Evolutionary conservation across 92 coral and sea anemone species (phyloP).

Genomic region (Epizoanthus stellaris): DNA sequence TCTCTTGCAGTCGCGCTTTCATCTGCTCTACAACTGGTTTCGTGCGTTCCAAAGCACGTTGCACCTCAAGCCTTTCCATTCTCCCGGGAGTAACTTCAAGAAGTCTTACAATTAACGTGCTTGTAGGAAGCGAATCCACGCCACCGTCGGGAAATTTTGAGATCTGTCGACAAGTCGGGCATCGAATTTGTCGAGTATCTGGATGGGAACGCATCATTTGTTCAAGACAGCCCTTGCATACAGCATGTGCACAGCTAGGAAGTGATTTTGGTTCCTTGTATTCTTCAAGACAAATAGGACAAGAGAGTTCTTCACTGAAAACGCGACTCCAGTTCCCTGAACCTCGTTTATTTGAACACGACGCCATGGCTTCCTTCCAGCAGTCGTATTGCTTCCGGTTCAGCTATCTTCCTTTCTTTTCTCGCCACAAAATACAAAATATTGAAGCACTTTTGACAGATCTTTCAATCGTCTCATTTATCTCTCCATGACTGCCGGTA

Average conservation of each 20-base stretch:
- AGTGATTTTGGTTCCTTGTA: conserved; percentile 85
- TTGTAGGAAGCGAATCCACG: conserved; percentile 71
- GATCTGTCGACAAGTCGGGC: conserved; percentile 80
- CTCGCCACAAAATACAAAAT: background rate
- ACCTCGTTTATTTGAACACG: conserved; percentile 1
- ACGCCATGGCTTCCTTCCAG: conserved; percentile 25
- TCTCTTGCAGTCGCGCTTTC: conserved; percentile 54
- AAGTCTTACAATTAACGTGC: conserved; percentile 71
- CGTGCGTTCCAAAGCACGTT: conserved; percentile 78
- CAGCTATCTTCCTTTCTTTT: background rate
- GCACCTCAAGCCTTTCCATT: conserved; percentile 71
- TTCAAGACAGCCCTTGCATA: conserved; percentile 82
- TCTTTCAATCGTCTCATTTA: background rate
- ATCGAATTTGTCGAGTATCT: conserved; percentile 53
- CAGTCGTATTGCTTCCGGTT: background rate
- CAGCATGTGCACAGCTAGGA: conserved; percentile 83
- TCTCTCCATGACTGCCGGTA: background rate
- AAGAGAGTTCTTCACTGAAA: conserved; percentile 83
- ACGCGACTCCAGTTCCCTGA: conserved; percentile 49
- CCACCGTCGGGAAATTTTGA: conserved; percentile 76
- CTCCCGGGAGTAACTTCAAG: conserved; percentile 87
- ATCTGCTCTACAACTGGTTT: conserved; percentile 75
- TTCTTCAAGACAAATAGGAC: conserved; percentile 88
- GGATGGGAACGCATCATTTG: conserved; percentile 61
- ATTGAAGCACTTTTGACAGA: background rate